A percentile compares a stretch with the other conserved stretches of the same genome.
Evolutionary conservation across 2,888 invertebrate genomes (phyloP).

Genomic region (Palloptera scutellata): DNA sequence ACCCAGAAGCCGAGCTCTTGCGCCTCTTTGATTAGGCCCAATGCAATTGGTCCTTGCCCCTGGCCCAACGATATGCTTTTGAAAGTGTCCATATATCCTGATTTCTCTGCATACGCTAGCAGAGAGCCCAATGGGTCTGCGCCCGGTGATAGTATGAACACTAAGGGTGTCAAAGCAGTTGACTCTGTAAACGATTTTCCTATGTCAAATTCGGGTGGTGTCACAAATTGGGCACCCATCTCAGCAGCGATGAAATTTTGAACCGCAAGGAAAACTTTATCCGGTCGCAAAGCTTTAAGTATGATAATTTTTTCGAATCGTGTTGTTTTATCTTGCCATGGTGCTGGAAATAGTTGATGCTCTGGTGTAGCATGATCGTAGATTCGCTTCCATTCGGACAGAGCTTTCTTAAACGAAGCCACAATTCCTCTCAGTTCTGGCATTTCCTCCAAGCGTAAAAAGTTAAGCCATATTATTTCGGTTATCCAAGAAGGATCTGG

Average conservation of each 20-base stretch:
- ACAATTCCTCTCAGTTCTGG: slow-evolving; percentile 72
- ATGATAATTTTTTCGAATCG: slow-evolving; percentile 81
- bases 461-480: slow-evolving; percentile 80
- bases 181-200: slow-evolving; percentile 83
- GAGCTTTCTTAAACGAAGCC: slow-evolving; percentile 67
- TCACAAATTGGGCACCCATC: slow-evolving; percentile 81
- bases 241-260: slow-evolving; percentile 76
- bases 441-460: slow-evolving; percentile 75
- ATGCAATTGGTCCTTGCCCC: slow-evolving; percentile 87
- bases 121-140: slow-evolving; percentile 76
- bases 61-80: slow-evolving; percentile 88
- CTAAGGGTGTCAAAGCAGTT: slow-evolving; percentile 77
- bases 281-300: slow-evolving; percentile 81
- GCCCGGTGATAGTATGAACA: slow-evolving; percentile 89
- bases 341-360: slow-evolving; percentile 72
- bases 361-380: slow-evolving; percentile 77
- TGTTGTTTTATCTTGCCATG: slow-evolving; percentile 71
- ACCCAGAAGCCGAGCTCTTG: slow-evolving; percentile 86
- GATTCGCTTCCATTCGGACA: slow-evolving; percentile 69
- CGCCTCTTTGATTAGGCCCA: slow-evolving; percentile 76
- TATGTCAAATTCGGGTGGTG: slow-evolving; percentile 86
- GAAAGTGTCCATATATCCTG: slow-evolving; percentile 78
- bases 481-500: slow-evolving; percentile 85
- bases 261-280: slow-evolving; percentile 83
- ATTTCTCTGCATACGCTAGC: slow-evolving; percentile 76